Evolutionary conservation across 2,797 vertebrate species (phyloP), one percentile per base, ranked within the genome.

Genomic region (Spondyliosoma cantharus): DNA sequence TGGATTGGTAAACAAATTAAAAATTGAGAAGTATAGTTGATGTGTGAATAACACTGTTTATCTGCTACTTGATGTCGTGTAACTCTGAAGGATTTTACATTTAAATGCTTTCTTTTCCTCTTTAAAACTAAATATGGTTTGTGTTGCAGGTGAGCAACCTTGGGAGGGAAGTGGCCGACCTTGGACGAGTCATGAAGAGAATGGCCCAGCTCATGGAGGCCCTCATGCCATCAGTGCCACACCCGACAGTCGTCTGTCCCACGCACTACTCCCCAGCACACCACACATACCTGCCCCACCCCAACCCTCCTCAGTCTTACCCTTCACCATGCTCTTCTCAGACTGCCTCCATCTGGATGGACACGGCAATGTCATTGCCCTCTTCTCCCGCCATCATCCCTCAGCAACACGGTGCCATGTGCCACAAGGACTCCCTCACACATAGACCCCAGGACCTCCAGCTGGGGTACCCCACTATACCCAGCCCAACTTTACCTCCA

Each of bases 191-290:
- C 63, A 95, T 94, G 93, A 92, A 82, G 67, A 92, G 92, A 76
- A 93, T 96, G 88, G 82, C 90, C 60, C 92, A 89, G 25, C 91
- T 95, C 67, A 93, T 96, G 89, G 95, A 96, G 83, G 90, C 84
- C 65, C 83, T 94, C 63, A 76, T 94, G 78, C 72, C 84, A 8
- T 62, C 91, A 2, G 62, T 76, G 9, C 87, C 91, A 5, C 90
- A 88, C 7, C 67, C 91, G 16, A 63, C 90, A 14, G 68, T 83
- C 1, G 83, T 87, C 52, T 93, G 87, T 78, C 89, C 90, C 9
- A 57, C 92, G 0, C 89, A 90, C 50, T 91, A 63, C 84, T 92
- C 93, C 45, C 88, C 93, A 17, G 85, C 76, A 53, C 91, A 84
- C 63, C 83, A 81, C 82, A 65, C 89, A 1, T 85, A 78, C 79